Conservation (phyloP, 2,888 invertebrate genomes). For the Tetranychus piercei region DNA sequence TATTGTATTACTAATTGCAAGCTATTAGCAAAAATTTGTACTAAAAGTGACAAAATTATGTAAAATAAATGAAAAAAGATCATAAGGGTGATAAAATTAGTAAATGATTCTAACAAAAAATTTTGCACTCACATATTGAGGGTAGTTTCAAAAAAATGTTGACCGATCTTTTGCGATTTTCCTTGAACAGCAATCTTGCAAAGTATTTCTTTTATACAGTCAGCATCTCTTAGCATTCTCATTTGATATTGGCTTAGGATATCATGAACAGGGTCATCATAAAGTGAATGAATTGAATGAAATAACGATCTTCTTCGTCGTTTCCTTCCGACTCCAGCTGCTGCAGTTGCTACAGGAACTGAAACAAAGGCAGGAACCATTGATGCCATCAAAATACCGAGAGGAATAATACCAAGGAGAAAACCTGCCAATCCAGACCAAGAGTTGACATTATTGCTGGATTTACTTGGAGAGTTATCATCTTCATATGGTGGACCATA, state of each 20-base stretch:
- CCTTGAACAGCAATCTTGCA: not conserved
- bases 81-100: not conserved
- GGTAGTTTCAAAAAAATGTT: not conserved
- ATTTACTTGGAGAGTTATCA: not conserved
- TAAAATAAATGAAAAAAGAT: not conserved
- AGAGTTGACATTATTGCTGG: not conserved
- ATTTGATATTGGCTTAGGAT: not conserved
- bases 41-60: not conserved
- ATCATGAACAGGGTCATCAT: not conserved
- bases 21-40: not conserved
- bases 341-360: conserved; percentile 6
- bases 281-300: not conserved
- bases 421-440: conserved; percentile 14
- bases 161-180: not conserved
- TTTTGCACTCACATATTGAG: not conserved
- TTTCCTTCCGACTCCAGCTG: conserved; percentile 3
- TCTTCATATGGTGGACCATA: conserved; percentile 7
- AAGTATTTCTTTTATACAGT: not conserved
- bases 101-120: not conserved
- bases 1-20: no score
- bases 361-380: conserved; percentile 12
- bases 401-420: conserved; percentile 11
- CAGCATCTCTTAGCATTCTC: not conserved
- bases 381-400: conserved; percentile 9
- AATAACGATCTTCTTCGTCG: not conserved